Percentiles rank a stretch among this genome's conserved stretches.
These are phyloP conservation scores for Matsumurasca onukii DNA, from an alignment of 1,140 invertebrate species.

Conservation along the genomic window DNA sequence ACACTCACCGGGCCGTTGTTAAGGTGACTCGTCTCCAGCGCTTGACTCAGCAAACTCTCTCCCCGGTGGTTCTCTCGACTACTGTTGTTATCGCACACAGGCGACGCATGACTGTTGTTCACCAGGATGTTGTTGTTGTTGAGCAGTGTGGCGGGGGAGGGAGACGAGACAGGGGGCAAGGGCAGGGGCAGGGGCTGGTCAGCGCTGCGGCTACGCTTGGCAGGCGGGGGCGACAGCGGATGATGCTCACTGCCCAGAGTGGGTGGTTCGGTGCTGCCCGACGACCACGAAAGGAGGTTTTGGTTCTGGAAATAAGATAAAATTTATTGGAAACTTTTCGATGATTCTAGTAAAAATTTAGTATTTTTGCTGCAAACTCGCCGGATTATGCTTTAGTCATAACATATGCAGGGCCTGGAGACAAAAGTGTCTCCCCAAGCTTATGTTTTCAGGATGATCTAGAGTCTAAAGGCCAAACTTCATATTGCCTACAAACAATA, in stretches of 20 bases:
- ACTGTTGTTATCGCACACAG: constrained; percentile 15
- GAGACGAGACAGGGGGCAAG: constrained; percentile 46
- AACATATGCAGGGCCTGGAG: too few species aligned
- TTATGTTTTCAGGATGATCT: too few species aligned
- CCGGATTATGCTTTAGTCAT: too few species aligned
- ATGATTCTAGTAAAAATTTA: too few species aligned
- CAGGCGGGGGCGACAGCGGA: constrained; percentile 54
- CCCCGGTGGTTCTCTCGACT: constrained; percentile 60
- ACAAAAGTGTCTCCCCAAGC: too few species aligned
- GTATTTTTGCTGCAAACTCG: too few species aligned
- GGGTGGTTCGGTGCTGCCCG: constrained; percentile 30
- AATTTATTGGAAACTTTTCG: too few species aligned
- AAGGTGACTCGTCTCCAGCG: constrained; percentile 56
- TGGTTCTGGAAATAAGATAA: constrained; percentile 39
- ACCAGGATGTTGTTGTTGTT: not conserved
- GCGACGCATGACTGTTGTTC: not conserved
- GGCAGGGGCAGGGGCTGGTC: constrained; percentile 51
- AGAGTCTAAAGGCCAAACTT: too few species aligned
- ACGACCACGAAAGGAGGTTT: constrained; percentile 39
- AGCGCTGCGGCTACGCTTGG: constrained; percentile 60
- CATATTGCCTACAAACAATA: too few species aligned
- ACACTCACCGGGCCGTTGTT: too few species aligned
- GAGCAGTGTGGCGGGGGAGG: constrained; percentile 42
- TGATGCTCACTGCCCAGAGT: constrained; percentile 17
- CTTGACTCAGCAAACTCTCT: constrained; percentile 70